Evolutionary conservation across 2,113 vertebrate species (phyloP).

Genomic region (Stegastes partitus): DNA sequence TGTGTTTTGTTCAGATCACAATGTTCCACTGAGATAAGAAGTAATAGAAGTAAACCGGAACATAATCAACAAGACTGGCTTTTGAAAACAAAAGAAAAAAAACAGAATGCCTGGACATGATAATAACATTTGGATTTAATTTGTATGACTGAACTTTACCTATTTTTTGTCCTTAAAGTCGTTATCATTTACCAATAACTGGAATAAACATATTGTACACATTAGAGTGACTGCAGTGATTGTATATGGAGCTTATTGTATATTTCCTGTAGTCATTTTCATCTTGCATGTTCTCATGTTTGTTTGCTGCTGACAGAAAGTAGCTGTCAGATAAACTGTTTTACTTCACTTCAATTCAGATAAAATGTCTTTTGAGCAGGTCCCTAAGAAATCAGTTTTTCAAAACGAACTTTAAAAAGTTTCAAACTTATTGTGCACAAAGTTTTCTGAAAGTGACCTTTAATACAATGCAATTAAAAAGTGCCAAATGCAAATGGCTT

Average conservation of each 20-base stretch:
- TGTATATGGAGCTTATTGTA: background rate
- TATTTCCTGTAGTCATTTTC: background rate
- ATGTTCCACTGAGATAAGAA: background rate
- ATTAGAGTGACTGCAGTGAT: background rate
- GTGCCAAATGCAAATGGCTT: constrained; percentile 5
- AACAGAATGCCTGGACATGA: background rate
- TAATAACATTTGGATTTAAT: background rate
- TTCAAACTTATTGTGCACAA: background rate
- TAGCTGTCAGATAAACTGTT: background rate
- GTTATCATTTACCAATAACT: background rate
- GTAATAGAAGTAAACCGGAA: background rate
- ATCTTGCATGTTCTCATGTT: background rate
- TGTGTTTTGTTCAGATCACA: background rate
- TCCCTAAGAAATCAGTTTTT: background rate
- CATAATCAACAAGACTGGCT: background rate
- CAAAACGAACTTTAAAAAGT: background rate
- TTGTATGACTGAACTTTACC: background rate
- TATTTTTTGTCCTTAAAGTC: background rate
- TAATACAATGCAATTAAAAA: constrained; percentile 4
- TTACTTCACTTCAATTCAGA: background rate
- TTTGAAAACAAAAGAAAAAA: background rate
- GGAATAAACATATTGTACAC: no score
- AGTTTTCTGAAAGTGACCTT: constrained; percentile 7
- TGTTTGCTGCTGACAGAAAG: constrained; percentile 6
- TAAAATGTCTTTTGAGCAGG: background rate